phyloP scores from a whole-genome alignment of 2,888 invertebrate genomes.

The Galerucella nymphaeae region DNA sequence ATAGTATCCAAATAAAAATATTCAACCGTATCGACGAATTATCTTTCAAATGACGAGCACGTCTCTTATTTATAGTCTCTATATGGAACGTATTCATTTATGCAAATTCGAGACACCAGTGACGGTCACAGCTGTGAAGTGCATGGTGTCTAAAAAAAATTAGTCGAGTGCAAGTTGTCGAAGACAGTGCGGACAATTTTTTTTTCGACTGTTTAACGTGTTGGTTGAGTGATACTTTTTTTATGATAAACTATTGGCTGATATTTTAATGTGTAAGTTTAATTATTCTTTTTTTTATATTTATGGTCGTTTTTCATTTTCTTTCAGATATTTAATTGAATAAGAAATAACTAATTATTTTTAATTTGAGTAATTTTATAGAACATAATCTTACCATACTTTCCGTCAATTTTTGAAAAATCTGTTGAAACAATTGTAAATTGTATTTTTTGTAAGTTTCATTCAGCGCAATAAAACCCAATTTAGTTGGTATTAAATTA shows the following conservation, averaged over 20 bases:
- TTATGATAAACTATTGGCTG: neutral
- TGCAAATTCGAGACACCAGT: constrained; percentile 36
- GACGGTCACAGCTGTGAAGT: constrained; percentile 28
- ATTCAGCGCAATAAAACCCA: no score
- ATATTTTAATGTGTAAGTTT: neutral
- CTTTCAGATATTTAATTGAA: no score
- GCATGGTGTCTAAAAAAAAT: constrained; percentile 31
- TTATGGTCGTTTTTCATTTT: neutral
- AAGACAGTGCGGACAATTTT: constrained; percentile 1
- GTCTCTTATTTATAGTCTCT: constrained; percentile 35
- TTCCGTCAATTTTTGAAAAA: no score
- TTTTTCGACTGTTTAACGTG: neutral
- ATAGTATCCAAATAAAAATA: constrained; percentile 36
- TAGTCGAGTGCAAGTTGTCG: neutral
- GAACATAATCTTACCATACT: no score
- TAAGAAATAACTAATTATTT: no score
- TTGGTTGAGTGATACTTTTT: neutral
- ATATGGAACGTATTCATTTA: constrained; percentile 35
- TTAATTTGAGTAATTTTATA: no score
- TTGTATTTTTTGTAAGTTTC: no score
- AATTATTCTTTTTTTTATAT: neutral
- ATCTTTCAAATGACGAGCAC: constrained; percentile 38
- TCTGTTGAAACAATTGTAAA: no score
- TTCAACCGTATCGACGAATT: constrained; percentile 34
- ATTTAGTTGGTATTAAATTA: no score